phyloP scores from a whole-genome alignment of 2,113 vertebrate genomes.

The Eulemur macaco region DNA sequence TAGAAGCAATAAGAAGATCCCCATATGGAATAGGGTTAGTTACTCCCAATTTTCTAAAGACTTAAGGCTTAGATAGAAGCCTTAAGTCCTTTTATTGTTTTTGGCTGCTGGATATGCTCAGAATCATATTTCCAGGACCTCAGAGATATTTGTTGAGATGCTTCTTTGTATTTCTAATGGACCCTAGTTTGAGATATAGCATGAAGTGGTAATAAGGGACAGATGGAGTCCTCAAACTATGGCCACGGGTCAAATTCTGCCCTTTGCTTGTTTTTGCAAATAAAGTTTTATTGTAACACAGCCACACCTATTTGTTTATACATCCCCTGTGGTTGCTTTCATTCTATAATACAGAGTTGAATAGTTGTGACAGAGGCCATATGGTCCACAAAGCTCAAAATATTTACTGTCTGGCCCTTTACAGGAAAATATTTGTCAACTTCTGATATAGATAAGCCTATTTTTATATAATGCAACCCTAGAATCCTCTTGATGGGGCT shows the following conservation, averaged over 20 bases:
- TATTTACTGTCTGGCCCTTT: not conserved
- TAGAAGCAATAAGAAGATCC: not conserved
- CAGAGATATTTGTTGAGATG: not conserved
- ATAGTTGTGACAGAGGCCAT: not conserved
- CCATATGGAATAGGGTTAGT: not conserved
- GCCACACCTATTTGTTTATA: not conserved
- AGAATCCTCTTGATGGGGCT: not conserved
- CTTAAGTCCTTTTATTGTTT: not conserved
- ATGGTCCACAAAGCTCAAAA: not conserved
- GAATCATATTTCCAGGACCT: not conserved
- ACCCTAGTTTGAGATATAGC: not conserved
- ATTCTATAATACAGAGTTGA: not conserved
- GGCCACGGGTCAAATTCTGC: not conserved
- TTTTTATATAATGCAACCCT: not conserved
- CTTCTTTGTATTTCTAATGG: not conserved
- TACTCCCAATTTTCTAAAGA: slow-evolving; percentile 1
- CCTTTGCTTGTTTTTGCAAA: not conserved
- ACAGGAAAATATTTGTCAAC: not conserved
- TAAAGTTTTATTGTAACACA: not conserved
- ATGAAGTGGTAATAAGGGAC: not conserved
- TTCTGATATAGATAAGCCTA: not conserved
- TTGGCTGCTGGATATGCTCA: not conserved
- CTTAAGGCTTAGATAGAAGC: not conserved
- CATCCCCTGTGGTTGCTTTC: not conserved
- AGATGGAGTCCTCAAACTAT: not conserved